Percentiles rank a stretch among this genome's conserved stretches.
These are phyloP conservation scores for Microplitis manilae DNA, from an alignment of 2,888 invertebrate species.

Conservation along the genomic window DNA sequence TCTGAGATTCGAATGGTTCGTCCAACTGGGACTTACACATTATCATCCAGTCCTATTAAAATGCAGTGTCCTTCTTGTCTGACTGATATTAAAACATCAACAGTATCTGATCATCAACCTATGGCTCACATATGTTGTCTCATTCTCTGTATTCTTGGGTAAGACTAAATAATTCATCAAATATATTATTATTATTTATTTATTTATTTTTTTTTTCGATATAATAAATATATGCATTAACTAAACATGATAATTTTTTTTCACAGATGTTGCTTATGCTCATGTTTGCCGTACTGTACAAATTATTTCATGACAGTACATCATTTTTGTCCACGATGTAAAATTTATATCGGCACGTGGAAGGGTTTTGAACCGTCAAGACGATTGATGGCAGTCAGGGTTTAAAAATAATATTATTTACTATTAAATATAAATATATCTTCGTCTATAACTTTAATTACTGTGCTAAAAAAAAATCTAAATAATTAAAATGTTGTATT, in stretches of 20 bases:
- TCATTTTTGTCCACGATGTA: constrained; percentile 73
- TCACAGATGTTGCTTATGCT: constrained; percentile 73
- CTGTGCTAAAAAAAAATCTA: background rate
- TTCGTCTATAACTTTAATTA: background rate
- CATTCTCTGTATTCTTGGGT: constrained; percentile 68
- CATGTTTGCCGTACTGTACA: constrained; percentile 75
- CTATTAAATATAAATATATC: background rate
- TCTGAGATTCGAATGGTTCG: constrained; percentile 62
- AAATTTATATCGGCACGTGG: constrained; percentile 72
- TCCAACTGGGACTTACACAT: constrained; percentile 58
- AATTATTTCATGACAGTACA: constrained; percentile 72
- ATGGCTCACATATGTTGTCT: constrained; percentile 72
- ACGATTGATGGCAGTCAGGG: constrained; percentile 37
- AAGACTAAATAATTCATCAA: constrained; percentile 41
- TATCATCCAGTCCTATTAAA: constrained; percentile 66
- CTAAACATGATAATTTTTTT: constrained; percentile 40
- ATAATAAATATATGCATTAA: background rate
- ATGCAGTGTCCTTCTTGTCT: constrained; percentile 71
- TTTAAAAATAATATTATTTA: constrained; percentile 26
- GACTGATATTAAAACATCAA: constrained; percentile 72
- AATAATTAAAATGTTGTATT: background rate
- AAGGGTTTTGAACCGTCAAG: constrained; percentile 59
- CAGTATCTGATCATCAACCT: constrained; percentile 70
- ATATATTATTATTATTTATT: background rate
- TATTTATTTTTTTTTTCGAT: background rate